Percentiles rank a stretch among this genome's conserved stretches.
Conservation (phyloP, 2,113 vertebrate genomes). For the Uria lomvia region DNA sequence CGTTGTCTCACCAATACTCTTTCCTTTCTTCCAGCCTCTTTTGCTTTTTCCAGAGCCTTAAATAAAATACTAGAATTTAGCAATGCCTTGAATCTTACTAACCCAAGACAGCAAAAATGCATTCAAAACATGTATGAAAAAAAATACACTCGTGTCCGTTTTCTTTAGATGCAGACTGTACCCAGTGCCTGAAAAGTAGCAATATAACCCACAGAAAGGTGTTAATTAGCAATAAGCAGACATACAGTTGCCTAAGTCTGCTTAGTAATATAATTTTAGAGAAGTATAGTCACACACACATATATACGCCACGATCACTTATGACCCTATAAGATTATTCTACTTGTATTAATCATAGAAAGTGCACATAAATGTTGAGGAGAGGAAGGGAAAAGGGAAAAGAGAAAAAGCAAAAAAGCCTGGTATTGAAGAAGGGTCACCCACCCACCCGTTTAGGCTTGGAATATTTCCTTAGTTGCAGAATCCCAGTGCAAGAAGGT, state of each 20-base stretch:
- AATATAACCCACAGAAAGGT: background rate
- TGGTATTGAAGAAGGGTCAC: no score
- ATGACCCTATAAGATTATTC: background rate
- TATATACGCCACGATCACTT: background rate
- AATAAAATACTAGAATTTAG: constrained; percentile 25
- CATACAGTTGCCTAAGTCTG: background rate
- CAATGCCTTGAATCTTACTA: background rate
- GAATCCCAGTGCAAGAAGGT: background rate
- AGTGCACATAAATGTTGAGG: background rate
- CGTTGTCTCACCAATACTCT: constrained; percentile 86
- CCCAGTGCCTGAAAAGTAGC: background rate
- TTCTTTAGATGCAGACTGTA: background rate
- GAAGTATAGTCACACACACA: background rate
- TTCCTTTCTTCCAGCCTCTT: constrained; percentile 94
- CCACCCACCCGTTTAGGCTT: background rate
- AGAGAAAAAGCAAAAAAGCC: background rate
- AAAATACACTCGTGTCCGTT: background rate
- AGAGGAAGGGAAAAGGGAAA: no score
- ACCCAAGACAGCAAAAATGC: background rate
- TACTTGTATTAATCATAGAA: background rate
- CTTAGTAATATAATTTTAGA: background rate
- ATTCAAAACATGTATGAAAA: background rate
- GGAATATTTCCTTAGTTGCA: background rate
- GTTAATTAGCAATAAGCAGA: background rate
- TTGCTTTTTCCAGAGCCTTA: constrained; percentile 94